phyloP scores from a whole-genome alignment of 2,888 invertebrate genomes.

The Frankliniella intonsa region DNA sequence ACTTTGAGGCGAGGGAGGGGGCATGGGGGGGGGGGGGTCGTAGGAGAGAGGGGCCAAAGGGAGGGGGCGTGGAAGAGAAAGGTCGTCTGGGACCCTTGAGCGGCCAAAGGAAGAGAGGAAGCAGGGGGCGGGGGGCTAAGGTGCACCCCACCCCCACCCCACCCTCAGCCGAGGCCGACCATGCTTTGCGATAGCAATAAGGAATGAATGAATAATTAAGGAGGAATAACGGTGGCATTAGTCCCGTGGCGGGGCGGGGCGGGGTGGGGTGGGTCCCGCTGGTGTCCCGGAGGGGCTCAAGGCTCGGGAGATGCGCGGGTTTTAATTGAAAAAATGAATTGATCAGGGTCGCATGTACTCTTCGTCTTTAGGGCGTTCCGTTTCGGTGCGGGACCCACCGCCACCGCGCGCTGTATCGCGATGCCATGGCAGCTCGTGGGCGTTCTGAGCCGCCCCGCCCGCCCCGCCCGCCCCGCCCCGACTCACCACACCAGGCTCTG shows the following conservation, averaged over 20 bases:
- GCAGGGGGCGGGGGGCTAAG: background rate
- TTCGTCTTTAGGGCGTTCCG: background rate
- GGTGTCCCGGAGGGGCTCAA: background rate
- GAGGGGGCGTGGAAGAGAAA: background rate
- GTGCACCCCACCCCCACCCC: background rate
- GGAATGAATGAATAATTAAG: conserved; percentile 24
- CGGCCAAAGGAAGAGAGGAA: no score
- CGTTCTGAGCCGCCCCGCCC: background rate
- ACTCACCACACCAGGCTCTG: background rate
- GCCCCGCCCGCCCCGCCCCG: background rate
- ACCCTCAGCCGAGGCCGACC: background rate
- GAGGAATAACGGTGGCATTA: conserved; percentile 18
- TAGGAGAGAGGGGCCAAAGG: background rate
- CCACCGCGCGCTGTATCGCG: background rate
- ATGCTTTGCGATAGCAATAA: background rate
- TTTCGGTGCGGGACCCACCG: background rate
- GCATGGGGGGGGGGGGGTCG: background rate
- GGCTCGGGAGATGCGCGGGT: background rate
- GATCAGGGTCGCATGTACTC: no score
- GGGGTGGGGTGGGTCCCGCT: background rate
- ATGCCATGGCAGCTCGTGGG: no score
- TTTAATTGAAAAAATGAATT: no score
- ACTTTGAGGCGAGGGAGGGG: background rate
- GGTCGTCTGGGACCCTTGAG: background rate
- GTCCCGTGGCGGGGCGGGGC: background rate